A percentile compares a stretch with the other conserved stretches of the same genome.
Conservation (phyloP, 2,797 vertebrate genomes). For the Tenualosa thibaudeaui region DNA sequence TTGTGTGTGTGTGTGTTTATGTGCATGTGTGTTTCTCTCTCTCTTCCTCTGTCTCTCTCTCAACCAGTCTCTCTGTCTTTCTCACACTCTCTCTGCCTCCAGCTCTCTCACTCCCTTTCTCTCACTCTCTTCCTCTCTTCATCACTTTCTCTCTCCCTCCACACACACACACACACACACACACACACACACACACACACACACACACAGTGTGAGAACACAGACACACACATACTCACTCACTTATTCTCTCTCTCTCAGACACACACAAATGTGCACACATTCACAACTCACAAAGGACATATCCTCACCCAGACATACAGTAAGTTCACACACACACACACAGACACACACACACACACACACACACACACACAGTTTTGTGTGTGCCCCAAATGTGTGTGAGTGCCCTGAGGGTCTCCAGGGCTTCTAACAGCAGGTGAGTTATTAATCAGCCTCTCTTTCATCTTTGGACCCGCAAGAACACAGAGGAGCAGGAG, state of each 20-base stretch:
- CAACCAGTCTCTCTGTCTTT: no score
- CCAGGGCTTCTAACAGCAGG: slow-evolving; percentile 10
- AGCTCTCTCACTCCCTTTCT: no score
- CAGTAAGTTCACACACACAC: neutral
- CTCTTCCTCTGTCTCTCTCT: no score
- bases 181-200: no score
- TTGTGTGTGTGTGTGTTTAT: no score
- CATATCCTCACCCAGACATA: no score
- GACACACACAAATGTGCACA: neutral
- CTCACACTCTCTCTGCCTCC: no score
- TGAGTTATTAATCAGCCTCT: slow-evolving; percentile 1
- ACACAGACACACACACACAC: neutral
- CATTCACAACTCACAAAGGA: neutral
- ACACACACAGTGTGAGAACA: no score
- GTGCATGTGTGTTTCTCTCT: no score
- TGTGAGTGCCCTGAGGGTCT: neutral
- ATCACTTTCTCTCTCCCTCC: neutral
- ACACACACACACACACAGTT: neutral
- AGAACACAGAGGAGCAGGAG: neutral
- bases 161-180: slow-evolving; percentile 9
- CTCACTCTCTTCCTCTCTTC: no score
- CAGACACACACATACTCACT: neutral
- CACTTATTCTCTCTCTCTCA: neutral
- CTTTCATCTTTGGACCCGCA: neutral
- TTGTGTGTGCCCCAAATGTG: neutral